phyloP scores from a whole-genome alignment of 2,888 invertebrate genomes.

The Cephus sareptanus region DNA sequence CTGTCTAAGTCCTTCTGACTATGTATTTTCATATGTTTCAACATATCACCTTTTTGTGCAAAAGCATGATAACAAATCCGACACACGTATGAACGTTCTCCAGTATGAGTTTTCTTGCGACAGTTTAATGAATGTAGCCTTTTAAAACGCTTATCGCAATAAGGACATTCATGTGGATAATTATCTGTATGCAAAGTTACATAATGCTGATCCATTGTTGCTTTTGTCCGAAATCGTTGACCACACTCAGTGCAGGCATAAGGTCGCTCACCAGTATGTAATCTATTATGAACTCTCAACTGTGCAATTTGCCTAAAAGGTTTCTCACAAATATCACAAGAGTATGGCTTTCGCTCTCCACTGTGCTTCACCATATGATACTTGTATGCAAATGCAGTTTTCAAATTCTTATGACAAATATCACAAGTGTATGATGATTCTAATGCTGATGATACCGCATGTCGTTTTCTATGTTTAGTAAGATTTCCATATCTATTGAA shows the following conservation, averaged over 20 bases:
- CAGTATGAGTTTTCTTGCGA: constrained; percentile 30
- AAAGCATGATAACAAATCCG: constrained; percentile 27
- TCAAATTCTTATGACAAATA: constrained; percentile 17
- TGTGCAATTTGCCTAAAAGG: constrained; percentile 26
- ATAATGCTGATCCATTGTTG: constrained; percentile 28
- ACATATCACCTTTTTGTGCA: constrained; percentile 29
- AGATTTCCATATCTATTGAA: constrained; percentile 30
- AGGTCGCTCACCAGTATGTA: constrained; percentile 14
- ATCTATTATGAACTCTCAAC: constrained; percentile 23
- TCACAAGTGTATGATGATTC: constrained; percentile 20
- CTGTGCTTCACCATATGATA: neutral
- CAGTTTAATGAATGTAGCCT: constrained; percentile 27
- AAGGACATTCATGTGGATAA: constrained; percentile 26
- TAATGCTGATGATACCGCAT: constrained; percentile 2
- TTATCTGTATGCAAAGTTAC: constrained; percentile 26
- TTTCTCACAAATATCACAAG: constrained; percentile 26
- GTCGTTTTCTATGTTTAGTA: constrained; percentile 29
- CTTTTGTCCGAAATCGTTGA: constrained; percentile 25
- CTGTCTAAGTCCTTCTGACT: neutral
- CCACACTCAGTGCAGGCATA: constrained; percentile 21
- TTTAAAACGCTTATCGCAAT: constrained; percentile 28
- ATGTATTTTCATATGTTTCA: constrained; percentile 31
- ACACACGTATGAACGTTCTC: constrained; percentile 27
- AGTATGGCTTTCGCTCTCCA: constrained; percentile 2
- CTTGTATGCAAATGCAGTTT: neutral